Conservation (phyloP, 2,888 invertebrate species). For the Epinotia bilunana region DNA sequence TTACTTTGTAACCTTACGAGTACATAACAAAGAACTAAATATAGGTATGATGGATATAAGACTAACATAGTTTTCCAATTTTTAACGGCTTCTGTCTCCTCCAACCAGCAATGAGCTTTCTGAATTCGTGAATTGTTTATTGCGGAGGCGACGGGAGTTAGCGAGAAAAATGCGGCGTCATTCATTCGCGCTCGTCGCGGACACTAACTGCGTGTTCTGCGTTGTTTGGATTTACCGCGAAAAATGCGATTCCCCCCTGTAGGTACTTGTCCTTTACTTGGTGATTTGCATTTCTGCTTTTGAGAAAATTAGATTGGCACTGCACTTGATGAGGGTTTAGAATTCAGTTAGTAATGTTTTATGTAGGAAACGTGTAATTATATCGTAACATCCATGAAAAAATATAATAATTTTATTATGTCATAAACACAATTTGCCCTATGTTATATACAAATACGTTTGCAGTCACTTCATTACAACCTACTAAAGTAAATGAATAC, state of each 20-base stretch:
- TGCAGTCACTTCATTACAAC: no score
- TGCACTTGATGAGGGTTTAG: not conserved
- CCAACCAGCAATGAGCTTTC: slow-evolving; percentile 69
- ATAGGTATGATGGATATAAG: no score
- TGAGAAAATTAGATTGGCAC: slow-evolving; percentile 26
- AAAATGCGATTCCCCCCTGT: slow-evolving; percentile 64
- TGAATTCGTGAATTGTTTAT: slow-evolving; percentile 82
- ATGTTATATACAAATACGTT: no score
- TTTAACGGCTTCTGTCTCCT: slow-evolving; percentile 41
- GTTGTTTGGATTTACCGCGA: slow-evolving; percentile 76
- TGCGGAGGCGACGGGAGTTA: slow-evolving; percentile 72
- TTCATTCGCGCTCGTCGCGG: slow-evolving; percentile 80
- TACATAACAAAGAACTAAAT: no score
- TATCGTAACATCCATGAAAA: not conserved
- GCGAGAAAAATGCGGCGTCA: slow-evolving; percentile 78
- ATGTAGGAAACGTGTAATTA: not conserved
- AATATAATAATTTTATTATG: no score
- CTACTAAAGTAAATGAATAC: no score
- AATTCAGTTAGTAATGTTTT: not conserved
- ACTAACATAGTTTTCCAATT: not conserved
- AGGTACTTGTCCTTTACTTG: slow-evolving; percentile 53
- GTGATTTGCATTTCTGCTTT: slow-evolving; percentile 40
- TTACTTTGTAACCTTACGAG: no score
- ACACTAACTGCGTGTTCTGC: slow-evolving; percentile 77
- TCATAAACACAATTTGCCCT: not conserved